These are phyloP conservation scores for Ramphastos sulfuratus DNA, from an alignment of 2,113 vertebrate genomes.

Conservation along the genomic window DNA sequence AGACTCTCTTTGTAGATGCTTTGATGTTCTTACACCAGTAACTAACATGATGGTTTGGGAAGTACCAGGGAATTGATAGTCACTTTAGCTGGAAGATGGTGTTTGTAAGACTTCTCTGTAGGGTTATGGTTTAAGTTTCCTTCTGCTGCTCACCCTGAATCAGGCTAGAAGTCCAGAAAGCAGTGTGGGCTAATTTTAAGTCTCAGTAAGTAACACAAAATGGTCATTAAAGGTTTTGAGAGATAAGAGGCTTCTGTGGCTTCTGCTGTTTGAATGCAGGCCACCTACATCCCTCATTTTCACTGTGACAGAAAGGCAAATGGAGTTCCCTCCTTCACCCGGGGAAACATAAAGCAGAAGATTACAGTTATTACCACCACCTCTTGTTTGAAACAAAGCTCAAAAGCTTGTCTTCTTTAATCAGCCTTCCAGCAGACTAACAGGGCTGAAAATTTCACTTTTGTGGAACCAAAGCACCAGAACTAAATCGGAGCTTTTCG, in stretches of 20 bases:
- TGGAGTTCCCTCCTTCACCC: not conserved
- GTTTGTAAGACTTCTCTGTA: too few species aligned
- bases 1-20: not conserved
- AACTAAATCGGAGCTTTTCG: not conserved
- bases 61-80: not conserved
- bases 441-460: conserved; percentile 65
- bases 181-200: not conserved
- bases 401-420: conserved; percentile 67
- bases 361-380: conserved; percentile 60
- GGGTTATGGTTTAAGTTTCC: too few species aligned
- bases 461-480: conserved; percentile 37
- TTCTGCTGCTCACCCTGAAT: not conserved
- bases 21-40: not conserved
- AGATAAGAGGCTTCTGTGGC: not conserved
- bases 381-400: conserved; percentile 65
- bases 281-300: not conserved
- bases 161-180: not conserved
- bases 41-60: not conserved
- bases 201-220: not conserved
- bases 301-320: conserved; percentile 24
- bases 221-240: fast-evolving
- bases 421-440: conserved; percentile 57
- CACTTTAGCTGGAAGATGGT: not conserved
- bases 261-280: not conserved
- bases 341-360: conserved; percentile 11